phyloP scores from a whole-genome alignment of 2,888 invertebrate species.

The Aspidapion aeneum region DNA sequence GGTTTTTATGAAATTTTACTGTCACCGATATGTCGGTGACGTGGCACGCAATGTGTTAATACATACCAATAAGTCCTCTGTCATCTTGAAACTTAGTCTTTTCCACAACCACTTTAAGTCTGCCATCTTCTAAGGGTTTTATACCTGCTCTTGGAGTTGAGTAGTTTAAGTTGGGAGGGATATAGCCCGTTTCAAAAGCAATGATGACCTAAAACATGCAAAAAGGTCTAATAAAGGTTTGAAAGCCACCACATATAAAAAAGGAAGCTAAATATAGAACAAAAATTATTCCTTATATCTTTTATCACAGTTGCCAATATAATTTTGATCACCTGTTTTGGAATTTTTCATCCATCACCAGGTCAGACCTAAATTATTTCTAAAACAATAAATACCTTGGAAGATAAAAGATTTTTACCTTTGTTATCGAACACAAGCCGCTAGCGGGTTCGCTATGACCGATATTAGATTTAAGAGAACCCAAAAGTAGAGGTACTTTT shows the following conservation, averaged over 20 bases:
- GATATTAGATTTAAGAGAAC: constrained; percentile 91
- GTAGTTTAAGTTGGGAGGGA: constrained; percentile 87
- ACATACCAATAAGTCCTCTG: constrained; percentile 68
- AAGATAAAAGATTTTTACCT: constrained; percentile 54
- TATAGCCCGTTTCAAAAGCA: constrained; percentile 72
- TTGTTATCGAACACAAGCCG: constrained; percentile 77
- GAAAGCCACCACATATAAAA: neutral
- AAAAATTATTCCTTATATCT: neutral
- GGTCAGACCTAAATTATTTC: neutral
- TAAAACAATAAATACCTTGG: neutral
- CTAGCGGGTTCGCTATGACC: constrained; percentile 90
- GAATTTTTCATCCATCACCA: no score
- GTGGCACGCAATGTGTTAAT: no score
- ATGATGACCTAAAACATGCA: no score
- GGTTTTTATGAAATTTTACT: no score
- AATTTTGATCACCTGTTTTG: no score
- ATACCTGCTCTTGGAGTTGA: constrained; percentile 50
- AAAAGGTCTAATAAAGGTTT: neutral
- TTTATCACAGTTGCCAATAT: no score
- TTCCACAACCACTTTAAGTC: constrained; percentile 69
- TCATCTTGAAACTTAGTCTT: constrained; percentile 57
- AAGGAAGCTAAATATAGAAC: neutral
- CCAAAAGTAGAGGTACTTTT: constrained; percentile 68
- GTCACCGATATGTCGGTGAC: no score
- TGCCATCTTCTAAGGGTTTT: constrained; percentile 53